Conservation (phyloP, 2,888 invertebrate genomes). For the Galeopsomyia nigrocyanea region DNA sequence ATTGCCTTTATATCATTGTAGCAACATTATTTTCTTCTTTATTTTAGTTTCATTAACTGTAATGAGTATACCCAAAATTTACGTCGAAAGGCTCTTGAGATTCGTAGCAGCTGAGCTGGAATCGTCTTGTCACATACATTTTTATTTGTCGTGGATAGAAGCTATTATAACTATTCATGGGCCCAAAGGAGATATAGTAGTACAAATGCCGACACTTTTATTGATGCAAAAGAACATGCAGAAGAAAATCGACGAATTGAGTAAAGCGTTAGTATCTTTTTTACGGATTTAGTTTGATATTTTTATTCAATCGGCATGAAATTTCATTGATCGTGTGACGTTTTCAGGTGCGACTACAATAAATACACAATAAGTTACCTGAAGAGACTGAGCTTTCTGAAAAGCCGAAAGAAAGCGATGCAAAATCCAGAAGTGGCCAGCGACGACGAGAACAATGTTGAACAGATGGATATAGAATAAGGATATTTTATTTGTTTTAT, state of each 20-base stretch:
- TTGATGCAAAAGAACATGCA: slow-evolving; percentile 84
- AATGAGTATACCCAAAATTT: slow-evolving; percentile 78
- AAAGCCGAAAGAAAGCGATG: slow-evolving; percentile 36
- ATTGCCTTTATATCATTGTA: slow-evolving; percentile 11
- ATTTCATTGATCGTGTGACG: too few relatives aligned
- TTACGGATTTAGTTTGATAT: slow-evolving; percentile 50
- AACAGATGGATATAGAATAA: slow-evolving; percentile 54
- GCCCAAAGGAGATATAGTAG: slow-evolving; percentile 70
- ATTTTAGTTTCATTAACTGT: slow-evolving; percentile 83
- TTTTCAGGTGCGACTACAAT: slow-evolving; percentile 87
- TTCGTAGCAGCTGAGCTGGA: slow-evolving; percentile 82
- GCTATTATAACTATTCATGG: slow-evolving; percentile 78
- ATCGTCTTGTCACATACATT: slow-evolving; percentile 86
- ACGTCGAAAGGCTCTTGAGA: slow-evolving; percentile 80
- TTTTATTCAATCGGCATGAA: too few relatives aligned
- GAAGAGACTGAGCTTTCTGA: slow-evolving; percentile 69
- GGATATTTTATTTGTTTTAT: slow-evolving; percentile 13
- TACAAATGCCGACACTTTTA: slow-evolving; percentile 78
- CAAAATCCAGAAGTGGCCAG: slow-evolving; percentile 33
- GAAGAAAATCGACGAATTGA: slow-evolving; percentile 83
- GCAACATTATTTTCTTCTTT: slow-evolving; percentile 34
- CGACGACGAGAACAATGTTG: slow-evolving; percentile 57
- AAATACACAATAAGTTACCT: slow-evolving; percentile 86
- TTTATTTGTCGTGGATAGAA: slow-evolving; percentile 87
- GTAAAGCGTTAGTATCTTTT: slow-evolving; percentile 81